Percentiles rank a stretch among this genome's conserved stretches.
These are phyloP conservation scores for Fratercula arctica DNA, from an alignment of 2,797 vertebrate species.

Conservation along the genomic window DNA sequence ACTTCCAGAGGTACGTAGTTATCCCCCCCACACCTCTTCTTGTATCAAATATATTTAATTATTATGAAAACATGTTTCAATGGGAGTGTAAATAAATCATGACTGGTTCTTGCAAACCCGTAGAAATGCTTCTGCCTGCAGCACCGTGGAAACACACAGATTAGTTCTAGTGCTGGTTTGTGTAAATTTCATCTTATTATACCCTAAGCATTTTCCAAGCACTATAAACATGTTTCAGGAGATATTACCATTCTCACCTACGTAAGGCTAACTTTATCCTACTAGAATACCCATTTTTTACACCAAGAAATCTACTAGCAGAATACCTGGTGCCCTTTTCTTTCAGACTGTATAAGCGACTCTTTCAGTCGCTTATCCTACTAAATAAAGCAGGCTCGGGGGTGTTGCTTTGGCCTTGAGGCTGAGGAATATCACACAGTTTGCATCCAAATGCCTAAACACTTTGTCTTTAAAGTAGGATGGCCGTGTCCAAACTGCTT, in stretches of 20 bases:
- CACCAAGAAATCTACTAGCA: background rate
- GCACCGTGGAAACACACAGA: background rate
- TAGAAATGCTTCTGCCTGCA: background rate
- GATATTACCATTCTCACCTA: background rate
- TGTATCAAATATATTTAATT: background rate
- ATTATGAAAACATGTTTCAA: background rate
- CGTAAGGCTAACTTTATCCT: too few species aligned
- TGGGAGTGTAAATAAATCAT: background rate
- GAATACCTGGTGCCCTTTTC: background rate
- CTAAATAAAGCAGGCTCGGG: background rate
- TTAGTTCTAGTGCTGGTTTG: background rate
- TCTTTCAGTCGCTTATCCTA: fast-evolving
- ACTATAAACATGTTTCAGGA: background rate
- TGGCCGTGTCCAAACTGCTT: background rate
- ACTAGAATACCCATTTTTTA: background rate
- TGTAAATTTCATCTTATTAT: background rate
- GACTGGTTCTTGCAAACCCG: background rate
- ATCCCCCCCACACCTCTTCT: background rate
- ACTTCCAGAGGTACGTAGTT: conserved; percentile 83
- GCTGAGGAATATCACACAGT: background rate
- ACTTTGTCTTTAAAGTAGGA: background rate
- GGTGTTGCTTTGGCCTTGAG: background rate
- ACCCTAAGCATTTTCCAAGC: background rate
- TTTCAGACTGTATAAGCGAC: background rate
- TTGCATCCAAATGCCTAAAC: background rate